Evolutionary conservation across 2,113 vertebrate genomes (phyloP).

Genomic region (Centropus bengalensis): DNA sequence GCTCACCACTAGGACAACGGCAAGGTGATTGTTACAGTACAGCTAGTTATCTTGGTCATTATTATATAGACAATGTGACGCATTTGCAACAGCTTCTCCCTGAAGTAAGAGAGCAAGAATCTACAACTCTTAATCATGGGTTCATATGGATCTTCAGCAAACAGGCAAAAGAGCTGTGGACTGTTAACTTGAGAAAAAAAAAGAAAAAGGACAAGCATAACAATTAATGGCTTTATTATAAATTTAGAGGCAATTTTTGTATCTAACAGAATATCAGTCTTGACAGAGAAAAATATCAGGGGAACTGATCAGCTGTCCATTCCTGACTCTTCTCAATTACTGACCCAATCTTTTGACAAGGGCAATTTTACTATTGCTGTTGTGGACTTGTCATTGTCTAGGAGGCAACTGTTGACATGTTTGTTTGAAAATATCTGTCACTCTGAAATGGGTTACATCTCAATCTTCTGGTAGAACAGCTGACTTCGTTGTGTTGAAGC

Average conservation of each 20-base stretch:
- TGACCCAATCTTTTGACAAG: not conserved
- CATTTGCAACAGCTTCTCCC: accelerated
- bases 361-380: not conserved
- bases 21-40: not conserved
- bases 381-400: not conserved
- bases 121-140: not conserved
- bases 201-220: not conserved
- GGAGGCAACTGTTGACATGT: not conserved
- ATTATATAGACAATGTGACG: not conserved
- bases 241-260: not conserved
- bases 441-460: accelerated
- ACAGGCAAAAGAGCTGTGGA: not conserved
- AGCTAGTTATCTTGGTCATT: not conserved
- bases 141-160: not conserved
- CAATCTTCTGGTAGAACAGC: not conserved
- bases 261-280: not conserved
- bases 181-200: not conserved
- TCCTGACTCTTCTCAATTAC: not conserved
- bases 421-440: not conserved
- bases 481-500: not conserved
- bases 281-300: not conserved
- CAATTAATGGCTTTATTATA: not conserved
- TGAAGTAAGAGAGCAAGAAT: not conserved
- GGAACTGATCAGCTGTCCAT: not conserved
- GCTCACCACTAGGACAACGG: not conserved